Base-by-base conservation (phyloP, 1,140 invertebrate genomes). In the Meteorus sp. region DNA sequence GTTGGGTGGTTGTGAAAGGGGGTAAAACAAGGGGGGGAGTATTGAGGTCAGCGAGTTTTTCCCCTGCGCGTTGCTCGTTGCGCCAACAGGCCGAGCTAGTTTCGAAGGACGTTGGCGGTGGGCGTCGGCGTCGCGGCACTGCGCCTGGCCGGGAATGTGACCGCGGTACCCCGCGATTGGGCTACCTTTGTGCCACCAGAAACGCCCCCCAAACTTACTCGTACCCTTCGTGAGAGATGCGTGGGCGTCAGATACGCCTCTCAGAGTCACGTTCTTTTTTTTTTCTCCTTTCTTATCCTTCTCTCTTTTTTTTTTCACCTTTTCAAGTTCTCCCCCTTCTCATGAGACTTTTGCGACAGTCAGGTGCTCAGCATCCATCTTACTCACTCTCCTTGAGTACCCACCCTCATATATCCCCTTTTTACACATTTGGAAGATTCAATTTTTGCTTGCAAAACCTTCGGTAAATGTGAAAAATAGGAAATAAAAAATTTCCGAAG, bases 41-140 rank as follows among this genome's bases (percentile, higher is more conserved):
- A 77, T 78, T 70, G 76, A 75, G 76, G 76, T 78, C 75, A 77
- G 76, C 65, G 70, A 71, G 73, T 78, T 80, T 79, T 77, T 78
- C 75, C 73, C 74, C 73, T 78, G 77, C 76, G 77, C 77, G 72
- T 59, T 56, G 66, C 59, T 61, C 65, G 70, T 69, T 76, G 77
- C 78, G 74, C 69, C 71, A 56, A 70, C 68, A 67, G 68, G 11
- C 52, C 44, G 52, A 27, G 23, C 20, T 23, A 27, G 23, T 37
- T 48, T 43, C 41, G 50, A 61, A 56, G 53, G 53, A 44, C 47
- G 25, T 44, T 19, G 44, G 45, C 58, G 65, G 74, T 74, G 76
- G 74, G 75, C 77, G 75, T 75, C 73, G 67, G 73, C 73, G 73
- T 75, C 61, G 64, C 71, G 35, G 48, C 64, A 71, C 69, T 77